Conservation (phyloP, 2,888 invertebrate species). For the Trisateles emortualis region DNA sequence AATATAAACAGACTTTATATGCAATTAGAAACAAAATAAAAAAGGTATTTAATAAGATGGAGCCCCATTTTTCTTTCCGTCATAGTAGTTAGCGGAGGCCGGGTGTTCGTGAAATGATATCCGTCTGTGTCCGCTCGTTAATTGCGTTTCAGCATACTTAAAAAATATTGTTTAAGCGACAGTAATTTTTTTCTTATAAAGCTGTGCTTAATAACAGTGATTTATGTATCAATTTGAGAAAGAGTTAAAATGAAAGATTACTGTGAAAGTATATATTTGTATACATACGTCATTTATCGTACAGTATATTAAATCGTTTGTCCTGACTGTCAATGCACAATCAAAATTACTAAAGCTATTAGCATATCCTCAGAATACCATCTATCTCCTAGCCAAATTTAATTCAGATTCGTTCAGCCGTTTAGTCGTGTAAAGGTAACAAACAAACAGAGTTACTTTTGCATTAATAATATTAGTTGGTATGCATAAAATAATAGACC, state of each 20-base stretch:
- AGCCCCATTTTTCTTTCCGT: conserved; percentile 36
- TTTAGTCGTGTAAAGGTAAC: too few relatives aligned
- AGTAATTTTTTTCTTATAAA: conserved; percentile 19
- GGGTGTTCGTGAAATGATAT: conserved; percentile 38
- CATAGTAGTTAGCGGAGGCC: conserved; percentile 46
- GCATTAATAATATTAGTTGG: too few relatives aligned
- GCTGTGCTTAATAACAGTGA: conserved; percentile 31
- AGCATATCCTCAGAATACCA: too few relatives aligned
- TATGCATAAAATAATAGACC: too few relatives aligned
- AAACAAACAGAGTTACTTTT: too few relatives aligned
- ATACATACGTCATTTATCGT: too few relatives aligned
- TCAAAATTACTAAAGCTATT: too few relatives aligned
- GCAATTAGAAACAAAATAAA: neutral
- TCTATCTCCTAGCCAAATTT: too few relatives aligned
- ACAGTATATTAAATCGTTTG: too few relatives aligned
- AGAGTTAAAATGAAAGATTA: conserved; percentile 3
- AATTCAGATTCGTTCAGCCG: too few relatives aligned
- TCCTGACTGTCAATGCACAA: too few relatives aligned
- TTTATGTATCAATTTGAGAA: conserved; percentile 26
- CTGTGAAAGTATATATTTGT: neutral
- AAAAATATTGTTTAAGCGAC: conserved; percentile 25
- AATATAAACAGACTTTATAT: too few relatives aligned
- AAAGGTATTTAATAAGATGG: conserved; percentile 27
- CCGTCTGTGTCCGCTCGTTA: conserved; percentile 40
- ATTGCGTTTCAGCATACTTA: conserved; percentile 28